A percentile compares a stretch with the other conserved stretches of the same genome.
phyloP scores from a whole-genome alignment of 2,888 invertebrate species.

The Cotesia congregata region DNA sequence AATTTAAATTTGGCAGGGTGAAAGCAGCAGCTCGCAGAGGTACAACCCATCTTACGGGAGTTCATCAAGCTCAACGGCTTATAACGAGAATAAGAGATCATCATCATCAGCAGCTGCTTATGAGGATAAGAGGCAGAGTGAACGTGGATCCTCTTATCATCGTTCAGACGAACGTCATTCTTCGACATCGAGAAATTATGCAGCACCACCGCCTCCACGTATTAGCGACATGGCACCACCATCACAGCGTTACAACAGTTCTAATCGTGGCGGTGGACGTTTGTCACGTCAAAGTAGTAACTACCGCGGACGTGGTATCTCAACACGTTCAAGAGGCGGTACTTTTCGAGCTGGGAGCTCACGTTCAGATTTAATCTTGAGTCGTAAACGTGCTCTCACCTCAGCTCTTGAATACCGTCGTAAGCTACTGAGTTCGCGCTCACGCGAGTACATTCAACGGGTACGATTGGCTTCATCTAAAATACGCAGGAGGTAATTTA shows the following conservation, averaged over 20 bases:
- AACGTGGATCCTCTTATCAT: constrained; percentile 65
- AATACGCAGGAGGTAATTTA: constrained; percentile 68
- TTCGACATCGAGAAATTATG: constrained; percentile 63
- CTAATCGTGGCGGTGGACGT: constrained; percentile 52
- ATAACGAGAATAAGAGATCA: constrained; percentile 66
- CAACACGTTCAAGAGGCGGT: constrained; percentile 60
- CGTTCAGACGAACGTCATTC: constrained; percentile 67
- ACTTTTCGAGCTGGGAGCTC: constrained; percentile 61
- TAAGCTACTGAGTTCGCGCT: constrained; percentile 65
- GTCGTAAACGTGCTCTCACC: constrained; percentile 63
- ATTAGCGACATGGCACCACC: constrained; percentile 65
- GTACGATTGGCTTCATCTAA: constrained; percentile 66
- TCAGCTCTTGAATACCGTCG: constrained; percentile 65
- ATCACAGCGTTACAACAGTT: constrained; percentile 60
- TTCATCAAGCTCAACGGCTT: constrained; percentile 54
- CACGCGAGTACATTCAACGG: constrained; percentile 68
- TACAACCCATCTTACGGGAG: constrained; percentile 61
- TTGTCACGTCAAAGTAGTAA: constrained; percentile 61
- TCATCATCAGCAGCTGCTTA: constrained; percentile 63
- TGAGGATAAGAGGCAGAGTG: constrained; percentile 67
- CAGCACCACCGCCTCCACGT: constrained; percentile 61
- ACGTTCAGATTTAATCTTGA: constrained; percentile 60
- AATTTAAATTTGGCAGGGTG: constrained; percentile 69
- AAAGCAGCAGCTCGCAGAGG: constrained; percentile 65
- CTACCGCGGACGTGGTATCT: constrained; percentile 62